phyloP scores from a whole-genome alignment of 2,113 vertebrate genomes.

The Cinclus mexicanus region DNA sequence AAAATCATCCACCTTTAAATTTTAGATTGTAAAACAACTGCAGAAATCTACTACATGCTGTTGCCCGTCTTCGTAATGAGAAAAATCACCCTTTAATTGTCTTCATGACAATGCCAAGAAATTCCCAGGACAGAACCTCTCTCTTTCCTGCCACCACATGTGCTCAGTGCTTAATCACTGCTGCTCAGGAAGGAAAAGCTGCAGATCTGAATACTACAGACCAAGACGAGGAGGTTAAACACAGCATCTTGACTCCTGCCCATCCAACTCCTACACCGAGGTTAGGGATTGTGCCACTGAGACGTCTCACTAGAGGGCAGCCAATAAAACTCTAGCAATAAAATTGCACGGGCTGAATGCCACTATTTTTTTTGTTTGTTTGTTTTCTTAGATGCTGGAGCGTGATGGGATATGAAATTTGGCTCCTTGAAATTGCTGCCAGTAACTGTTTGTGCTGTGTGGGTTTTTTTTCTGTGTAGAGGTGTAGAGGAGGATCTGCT shows the following conservation, averaged over 20 bases:
- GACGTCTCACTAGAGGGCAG: constrained; percentile 20
- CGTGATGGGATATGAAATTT: background rate
- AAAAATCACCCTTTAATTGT: background rate
- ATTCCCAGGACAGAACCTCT: background rate
- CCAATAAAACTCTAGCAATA: background rate
- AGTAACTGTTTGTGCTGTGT: background rate
- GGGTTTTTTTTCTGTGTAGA: background rate
- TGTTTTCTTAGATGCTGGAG: background rate
- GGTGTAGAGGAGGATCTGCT: background rate
- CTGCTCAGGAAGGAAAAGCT: background rate
- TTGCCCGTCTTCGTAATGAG: background rate
- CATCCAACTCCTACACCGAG: background rate
- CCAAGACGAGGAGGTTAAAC: constrained; percentile 15
- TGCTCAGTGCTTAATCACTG: background rate
- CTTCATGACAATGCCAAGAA: background rate
- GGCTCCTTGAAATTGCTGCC: background rate
- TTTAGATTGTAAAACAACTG: background rate
- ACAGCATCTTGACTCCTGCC: background rate
- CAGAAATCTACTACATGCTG: background rate
- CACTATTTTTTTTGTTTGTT: too few relatives aligned
- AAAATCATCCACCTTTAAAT: background rate
- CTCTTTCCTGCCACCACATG: background rate
- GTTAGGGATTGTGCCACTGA: background rate
- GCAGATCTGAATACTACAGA: background rate
- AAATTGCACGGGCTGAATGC: background rate